Evolutionary conservation across 1,140 invertebrate species (phyloP).

Genomic region (Stenopsyche tienmushanensis): DNA sequence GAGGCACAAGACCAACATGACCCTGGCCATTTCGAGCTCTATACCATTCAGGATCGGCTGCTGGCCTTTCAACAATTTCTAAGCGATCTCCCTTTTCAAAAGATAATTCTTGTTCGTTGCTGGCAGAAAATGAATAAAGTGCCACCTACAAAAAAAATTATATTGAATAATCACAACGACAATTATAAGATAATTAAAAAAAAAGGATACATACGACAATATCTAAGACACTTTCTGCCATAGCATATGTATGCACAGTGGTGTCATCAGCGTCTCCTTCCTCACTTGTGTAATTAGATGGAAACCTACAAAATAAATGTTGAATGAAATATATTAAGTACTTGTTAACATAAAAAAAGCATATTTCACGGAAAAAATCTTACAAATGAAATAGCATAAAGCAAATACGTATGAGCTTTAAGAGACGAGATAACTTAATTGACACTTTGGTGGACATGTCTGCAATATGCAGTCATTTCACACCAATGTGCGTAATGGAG

Average conservation of each 20-base stretch:
- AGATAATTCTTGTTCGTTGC: constrained; percentile 94
- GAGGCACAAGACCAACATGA: constrained; percentile 89
- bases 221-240: constrained; percentile 90
- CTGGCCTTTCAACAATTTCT: constrained; percentile 92
- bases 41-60: constrained; percentile 98
- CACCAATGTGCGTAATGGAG: no score
- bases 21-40: constrained; percentile 91
- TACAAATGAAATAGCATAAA: no score
- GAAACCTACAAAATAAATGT: constrained; percentile 75
- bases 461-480: no score
- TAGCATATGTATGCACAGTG: constrained; percentile 85
- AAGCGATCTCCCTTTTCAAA: constrained; percentile 95
- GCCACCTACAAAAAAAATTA: constrained; percentile 59
- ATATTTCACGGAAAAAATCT: no score
- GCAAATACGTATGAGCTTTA: no score
- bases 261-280: constrained; percentile 85
- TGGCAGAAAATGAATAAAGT: constrained; percentile 90
- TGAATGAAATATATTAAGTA: constrained; percentile 3
- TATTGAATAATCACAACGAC: background rate
- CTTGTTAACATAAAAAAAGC: background rate
- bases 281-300: constrained; percentile 94
- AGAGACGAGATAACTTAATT: no score
- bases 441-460: no score
- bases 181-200: background rate
- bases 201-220: constrained; percentile 73